Conservation (phyloP, 1,140 invertebrate genomes). For the Euura lappo region DNA sequence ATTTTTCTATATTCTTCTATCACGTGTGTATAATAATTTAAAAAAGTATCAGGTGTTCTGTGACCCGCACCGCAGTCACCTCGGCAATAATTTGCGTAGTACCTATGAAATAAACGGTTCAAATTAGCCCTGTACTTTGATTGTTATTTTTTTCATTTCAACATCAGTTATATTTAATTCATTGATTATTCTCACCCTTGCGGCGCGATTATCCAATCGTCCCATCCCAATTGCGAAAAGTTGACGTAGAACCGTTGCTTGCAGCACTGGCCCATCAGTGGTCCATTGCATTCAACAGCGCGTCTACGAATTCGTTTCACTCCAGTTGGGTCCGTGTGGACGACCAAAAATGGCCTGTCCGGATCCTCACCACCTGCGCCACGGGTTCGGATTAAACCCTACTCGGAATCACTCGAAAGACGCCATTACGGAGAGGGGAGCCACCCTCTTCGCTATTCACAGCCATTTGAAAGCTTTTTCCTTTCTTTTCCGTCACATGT, state of each 20-base stretch:
- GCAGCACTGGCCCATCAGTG: constrained; percentile 82
- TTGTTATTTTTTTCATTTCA: too few relatives aligned
- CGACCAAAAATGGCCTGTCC: constrained; percentile 83
- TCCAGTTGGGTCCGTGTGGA: constrained; percentile 74
- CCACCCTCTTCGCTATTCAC: too few relatives aligned
- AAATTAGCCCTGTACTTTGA: background rate
- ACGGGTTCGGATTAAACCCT: too few relatives aligned
- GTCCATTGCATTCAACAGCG: constrained; percentile 81
- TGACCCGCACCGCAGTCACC: constrained; percentile 80
- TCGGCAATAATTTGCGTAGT: constrained; percentile 93
- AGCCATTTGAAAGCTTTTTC: too few relatives aligned
- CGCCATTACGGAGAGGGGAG: too few relatives aligned
- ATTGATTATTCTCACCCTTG: constrained; percentile 59
- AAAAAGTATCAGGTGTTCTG: constrained; percentile 82
- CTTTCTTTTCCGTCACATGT: too few relatives aligned
- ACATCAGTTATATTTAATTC: too few relatives aligned
- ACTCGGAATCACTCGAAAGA: too few relatives aligned
- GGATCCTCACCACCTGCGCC: constrained; percentile 59
- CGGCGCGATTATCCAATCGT: constrained; percentile 94
- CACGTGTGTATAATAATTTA: constrained; percentile 88
- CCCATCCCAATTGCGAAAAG: constrained; percentile 90
- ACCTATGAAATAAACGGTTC: constrained; percentile 57
- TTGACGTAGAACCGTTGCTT: constrained; percentile 90
- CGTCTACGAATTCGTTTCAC: constrained; percentile 75
- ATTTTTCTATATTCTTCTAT: constrained; percentile 87